Evolutionary conservation across 2,113 vertebrate species (phyloP).

Genomic region (Pampusana beccarii): DNA sequence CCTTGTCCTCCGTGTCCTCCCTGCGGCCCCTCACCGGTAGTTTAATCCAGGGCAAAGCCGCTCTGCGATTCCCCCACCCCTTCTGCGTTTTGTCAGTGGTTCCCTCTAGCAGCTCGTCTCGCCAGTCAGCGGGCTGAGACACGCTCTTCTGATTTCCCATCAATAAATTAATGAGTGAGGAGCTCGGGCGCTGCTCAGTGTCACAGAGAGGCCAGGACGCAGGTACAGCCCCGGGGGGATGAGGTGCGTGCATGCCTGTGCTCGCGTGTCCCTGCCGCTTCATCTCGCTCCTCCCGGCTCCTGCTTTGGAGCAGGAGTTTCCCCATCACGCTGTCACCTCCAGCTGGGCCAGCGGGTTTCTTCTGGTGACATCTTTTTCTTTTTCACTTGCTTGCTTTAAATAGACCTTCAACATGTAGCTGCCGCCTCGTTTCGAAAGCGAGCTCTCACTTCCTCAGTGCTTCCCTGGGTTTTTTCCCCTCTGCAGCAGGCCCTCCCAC

Average conservation of each 20-base stretch:
- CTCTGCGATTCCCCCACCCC: not conserved
- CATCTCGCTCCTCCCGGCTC: not conserved
- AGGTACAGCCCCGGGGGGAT: not conserved
- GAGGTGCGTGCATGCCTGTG: not conserved
- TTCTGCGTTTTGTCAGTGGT: not conserved
- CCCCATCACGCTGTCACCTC: not conserved
- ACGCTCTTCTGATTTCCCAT: constrained; percentile 1
- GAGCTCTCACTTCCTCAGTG: not conserved
- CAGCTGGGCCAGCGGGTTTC: not conserved
- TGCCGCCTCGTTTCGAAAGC: not conserved
- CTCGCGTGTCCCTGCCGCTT: not conserved
- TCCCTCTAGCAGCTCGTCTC: not conserved
- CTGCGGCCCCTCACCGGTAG: not conserved
- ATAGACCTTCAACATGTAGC: not conserved
- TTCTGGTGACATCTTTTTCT: not conserved
- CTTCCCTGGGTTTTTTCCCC: accelerated
- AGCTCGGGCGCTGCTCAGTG: not conserved
- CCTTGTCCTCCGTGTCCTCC: not conserved
- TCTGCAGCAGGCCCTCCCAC: not conserved
- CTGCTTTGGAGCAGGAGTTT: not conserved
- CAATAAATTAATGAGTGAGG: not conserved
- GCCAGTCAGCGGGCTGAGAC: not conserved
- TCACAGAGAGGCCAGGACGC: not conserved
- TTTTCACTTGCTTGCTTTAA: not conserved
- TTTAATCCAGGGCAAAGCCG: constrained; percentile 31